phyloP scores from a whole-genome alignment of 1,140 invertebrate genomes.

The Leucophenga varia region DNA sequence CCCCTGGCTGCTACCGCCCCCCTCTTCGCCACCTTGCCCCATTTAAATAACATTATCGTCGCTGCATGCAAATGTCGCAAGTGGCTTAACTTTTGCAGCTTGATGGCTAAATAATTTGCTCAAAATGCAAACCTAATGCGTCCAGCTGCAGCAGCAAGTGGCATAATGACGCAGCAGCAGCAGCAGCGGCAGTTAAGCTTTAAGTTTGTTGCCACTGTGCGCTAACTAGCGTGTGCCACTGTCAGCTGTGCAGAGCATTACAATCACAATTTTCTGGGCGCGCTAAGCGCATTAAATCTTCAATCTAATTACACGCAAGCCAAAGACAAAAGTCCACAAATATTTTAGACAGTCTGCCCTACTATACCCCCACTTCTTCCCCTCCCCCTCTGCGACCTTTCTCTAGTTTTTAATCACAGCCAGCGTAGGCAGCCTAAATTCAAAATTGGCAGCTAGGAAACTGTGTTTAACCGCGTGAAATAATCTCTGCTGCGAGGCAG shows the following conservation, averaged over 20 bases:
- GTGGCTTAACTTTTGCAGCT: conserved; percentile 33
- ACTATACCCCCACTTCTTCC: conserved; percentile 11
- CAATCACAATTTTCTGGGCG: conserved; percentile 32
- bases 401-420: conserved; percentile 38
- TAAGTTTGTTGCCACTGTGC: conserved; percentile 6
- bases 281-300: conserved; percentile 45
- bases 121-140: conserved; percentile 21
- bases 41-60: no score
- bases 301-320: conserved; percentile 47
- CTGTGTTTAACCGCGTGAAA: conserved; percentile 51
- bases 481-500: conserved; percentile 39
- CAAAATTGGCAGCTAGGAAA: no score
- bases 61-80: conserved; percentile 1
- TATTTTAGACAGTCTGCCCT: no score
- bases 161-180: conserved; percentile 2
- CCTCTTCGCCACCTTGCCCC: conserved; percentile 3
- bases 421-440: no score
- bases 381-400: background rate
- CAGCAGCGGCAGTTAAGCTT: conserved; percentile 1
- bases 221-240: conserved; percentile 12
- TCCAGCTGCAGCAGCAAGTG: background rate
- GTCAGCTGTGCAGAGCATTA: conserved; percentile 13
- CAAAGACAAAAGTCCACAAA: conserved; percentile 44
- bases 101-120: conserved; percentile 39
- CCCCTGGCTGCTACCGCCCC: no score